phyloP scores from a whole-genome alignment of 2,113 vertebrate genomes.

The Heterochromis multidens region DNA sequence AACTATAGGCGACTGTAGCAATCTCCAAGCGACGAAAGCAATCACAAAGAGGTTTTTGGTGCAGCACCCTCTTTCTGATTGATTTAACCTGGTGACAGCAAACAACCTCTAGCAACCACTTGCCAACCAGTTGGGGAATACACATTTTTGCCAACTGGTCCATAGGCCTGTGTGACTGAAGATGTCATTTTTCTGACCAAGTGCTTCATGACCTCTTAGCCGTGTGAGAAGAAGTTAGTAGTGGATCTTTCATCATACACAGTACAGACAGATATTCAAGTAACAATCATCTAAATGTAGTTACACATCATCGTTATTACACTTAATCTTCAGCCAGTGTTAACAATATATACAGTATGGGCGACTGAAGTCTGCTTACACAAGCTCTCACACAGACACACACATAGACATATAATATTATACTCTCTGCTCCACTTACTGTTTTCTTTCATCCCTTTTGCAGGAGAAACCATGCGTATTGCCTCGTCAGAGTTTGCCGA shows the following conservation, averaged over 20 bases:
- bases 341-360: background rate
- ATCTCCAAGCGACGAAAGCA: background rate
- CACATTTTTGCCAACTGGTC: background rate
- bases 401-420: background rate
- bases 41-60: background rate
- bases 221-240: background rate
- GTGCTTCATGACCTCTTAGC: background rate
- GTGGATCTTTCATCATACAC: no score
- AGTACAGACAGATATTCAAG: no score
- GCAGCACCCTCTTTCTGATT: background rate
- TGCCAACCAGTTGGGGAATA: background rate
- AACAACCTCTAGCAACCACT: background rate
- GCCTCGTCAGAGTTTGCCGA: constrained; percentile 96
- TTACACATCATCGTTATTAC: background rate
- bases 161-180: background rate
- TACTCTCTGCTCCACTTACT: background rate
- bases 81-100: background rate
- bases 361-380: background rate
- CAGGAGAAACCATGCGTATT: constrained; percentile 93
- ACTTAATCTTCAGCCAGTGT: background rate
- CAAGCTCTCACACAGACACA: background rate
- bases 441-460: background rate
- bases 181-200: background rate
- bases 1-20: background rate
- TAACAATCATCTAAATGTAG: no score